These are phyloP conservation scores for Syngnathus scovelli DNA, from an alignment of 2,113 vertebrate species.

Conservation along the genomic window DNA sequence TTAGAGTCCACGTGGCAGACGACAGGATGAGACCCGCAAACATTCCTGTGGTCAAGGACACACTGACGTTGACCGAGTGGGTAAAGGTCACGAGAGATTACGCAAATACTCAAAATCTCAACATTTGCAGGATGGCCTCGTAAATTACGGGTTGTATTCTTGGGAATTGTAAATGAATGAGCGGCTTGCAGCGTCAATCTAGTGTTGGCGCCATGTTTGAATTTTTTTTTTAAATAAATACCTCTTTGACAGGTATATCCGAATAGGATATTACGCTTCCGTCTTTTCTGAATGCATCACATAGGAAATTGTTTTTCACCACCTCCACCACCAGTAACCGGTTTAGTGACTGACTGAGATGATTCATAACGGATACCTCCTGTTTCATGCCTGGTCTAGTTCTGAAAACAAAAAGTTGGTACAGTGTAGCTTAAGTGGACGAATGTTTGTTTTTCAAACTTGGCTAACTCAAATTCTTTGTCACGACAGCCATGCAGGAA, in stretches of 20 bases:
- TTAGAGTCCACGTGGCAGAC: conserved; percentile 24
- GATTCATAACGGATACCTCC: neutral
- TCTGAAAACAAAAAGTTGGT: neutral
- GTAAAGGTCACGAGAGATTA: conserved; percentile 29
- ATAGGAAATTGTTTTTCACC: neutral
- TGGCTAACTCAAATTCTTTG: conserved; percentile 16
- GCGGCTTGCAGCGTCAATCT: conserved; percentile 2
- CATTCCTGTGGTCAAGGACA: conserved; percentile 36
- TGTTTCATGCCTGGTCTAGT: conserved; percentile 1
- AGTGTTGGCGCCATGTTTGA: conserved; percentile 15
- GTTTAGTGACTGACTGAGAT: neutral
- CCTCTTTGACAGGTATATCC: neutral
- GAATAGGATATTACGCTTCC: too few species aligned
- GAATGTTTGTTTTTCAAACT: neutral
- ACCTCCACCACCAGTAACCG: neutral
- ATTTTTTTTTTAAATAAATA: too few species aligned
- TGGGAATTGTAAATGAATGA: neutral
- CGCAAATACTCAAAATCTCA: neutral
- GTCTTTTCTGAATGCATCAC: neutral
- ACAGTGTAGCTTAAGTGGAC: conserved; percentile 30
- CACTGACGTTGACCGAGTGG: conserved; percentile 19
- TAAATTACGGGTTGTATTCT: neutral
- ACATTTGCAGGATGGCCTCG: neutral
- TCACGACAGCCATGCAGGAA: conserved; percentile 86
- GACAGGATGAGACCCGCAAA: conserved; percentile 25